Conservation (phyloP, 1,140 invertebrate species). For the Helicoverpa armigera region DNA sequence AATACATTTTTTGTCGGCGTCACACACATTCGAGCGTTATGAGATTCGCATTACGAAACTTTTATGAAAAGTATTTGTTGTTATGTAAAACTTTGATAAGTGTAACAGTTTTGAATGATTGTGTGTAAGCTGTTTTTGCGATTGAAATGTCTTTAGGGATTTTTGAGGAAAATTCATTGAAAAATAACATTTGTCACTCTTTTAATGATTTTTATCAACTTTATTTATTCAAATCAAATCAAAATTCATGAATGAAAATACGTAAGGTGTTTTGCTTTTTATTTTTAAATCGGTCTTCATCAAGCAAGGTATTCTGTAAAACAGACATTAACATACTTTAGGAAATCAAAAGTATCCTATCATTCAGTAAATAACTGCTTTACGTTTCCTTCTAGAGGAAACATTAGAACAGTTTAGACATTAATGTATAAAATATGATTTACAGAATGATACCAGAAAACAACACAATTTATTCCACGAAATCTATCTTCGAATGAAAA, state of each 20-base stretch:
- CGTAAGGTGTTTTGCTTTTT: too few relatives aligned
- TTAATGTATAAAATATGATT: not conserved
- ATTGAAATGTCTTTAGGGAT: not conserved
- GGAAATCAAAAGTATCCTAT: too few relatives aligned
- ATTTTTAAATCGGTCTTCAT: too few relatives aligned
- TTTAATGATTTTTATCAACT: too few relatives aligned
- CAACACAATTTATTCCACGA: slow-evolving; percentile 3
- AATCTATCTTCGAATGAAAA: slow-evolving; percentile 12
- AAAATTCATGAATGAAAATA: too few relatives aligned
- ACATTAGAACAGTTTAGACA: not conserved
- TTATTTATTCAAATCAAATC: too few relatives aligned
- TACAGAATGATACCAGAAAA: not conserved
- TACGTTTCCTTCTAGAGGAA: too few relatives aligned
- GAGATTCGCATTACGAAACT: slow-evolving; percentile 40
- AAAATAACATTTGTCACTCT: too few relatives aligned
- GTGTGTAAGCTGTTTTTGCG: slow-evolving; percentile 1
- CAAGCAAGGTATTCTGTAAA: too few relatives aligned
- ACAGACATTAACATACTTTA: too few relatives aligned
- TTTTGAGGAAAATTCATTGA: too few relatives aligned
- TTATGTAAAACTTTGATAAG: slow-evolving; percentile 35
- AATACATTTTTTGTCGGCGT: slow-evolving; percentile 41
- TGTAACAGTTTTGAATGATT: slow-evolving; percentile 18
- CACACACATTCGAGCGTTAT: slow-evolving; percentile 41
- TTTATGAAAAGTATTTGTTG: slow-evolving; percentile 41
- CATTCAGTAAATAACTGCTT: too few relatives aligned